Evolutionary conservation across 2,888 invertebrate genomes (phyloP), one percentile per base, ranked within the genome.

Genomic region (Bruchidius siliquastri): DNA sequence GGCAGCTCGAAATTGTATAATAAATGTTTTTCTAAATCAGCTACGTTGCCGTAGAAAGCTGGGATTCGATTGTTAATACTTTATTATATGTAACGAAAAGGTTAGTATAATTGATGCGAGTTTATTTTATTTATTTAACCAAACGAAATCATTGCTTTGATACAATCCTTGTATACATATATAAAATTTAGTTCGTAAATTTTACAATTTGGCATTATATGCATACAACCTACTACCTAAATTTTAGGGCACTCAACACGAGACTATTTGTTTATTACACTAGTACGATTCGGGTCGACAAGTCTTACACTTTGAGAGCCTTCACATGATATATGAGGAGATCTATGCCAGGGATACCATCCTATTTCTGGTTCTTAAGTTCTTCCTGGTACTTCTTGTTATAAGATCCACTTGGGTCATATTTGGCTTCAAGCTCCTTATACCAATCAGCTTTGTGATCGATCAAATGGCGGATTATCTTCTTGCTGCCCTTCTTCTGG

Each of bases 321-420:
- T 49, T 49, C 18, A 49, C 49, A 18, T 13, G 18, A 1, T 49
- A 49, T 49, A 49, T 1, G 8, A 49, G 1, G 13, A 49, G 49
- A 8, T 3, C 10, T 49, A 49, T 49, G 49, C 18, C 18, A 49
- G 49, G 6, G 18, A 18, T 4, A 49, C 8, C 49, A 49, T 49
- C 6, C 49, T 69, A 69, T 69, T 69, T 26, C 2, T 69, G 22
- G 22, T 69, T 68, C 22, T 70, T 78, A 10, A 81, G 69, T 77
- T 90, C 88, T 0, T 88, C 88, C 78, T 90, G 89, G 85, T 93
- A 94, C 83, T 89, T 90, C 83, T 88, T 88, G 82, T 89, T 89
- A 88, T 91, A 94, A 72, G 87, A 83, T 32, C 91, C 91, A 0
- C 89, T 87, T 13, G 92, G 91, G 84, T 95, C 94, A 84, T 89